These are phyloP conservation scores for Tyrophagus putrescentiae DNA, from an alignment of 1,140 invertebrate species.

Conservation along the genomic window DNA sequence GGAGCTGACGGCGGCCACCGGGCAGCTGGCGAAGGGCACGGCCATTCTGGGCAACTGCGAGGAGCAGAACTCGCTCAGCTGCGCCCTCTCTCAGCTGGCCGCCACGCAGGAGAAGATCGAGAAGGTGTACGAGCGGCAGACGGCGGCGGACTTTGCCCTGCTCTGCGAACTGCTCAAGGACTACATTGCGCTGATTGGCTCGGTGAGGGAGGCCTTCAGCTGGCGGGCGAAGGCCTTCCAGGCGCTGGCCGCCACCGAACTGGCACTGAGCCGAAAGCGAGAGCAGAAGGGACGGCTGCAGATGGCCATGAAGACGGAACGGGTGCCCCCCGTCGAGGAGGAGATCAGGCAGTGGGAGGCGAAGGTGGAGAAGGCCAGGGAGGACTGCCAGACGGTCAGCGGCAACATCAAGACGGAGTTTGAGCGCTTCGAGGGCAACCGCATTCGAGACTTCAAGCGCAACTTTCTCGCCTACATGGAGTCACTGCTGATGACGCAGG, in stretches of 20 bases:
- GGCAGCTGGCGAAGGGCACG: conserved; percentile 65
- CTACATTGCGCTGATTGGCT: conserved; percentile 77
- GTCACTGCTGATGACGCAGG: conserved; percentile 81
- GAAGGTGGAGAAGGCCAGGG: conserved; percentile 86
- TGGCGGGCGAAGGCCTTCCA: conserved; percentile 95
- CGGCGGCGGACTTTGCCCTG: conserved; percentile 84
- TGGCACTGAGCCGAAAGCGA: conserved; percentile 80
- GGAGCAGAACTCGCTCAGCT: conserved; percentile 78
- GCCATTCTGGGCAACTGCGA: conserved; percentile 87
- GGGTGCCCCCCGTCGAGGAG: conserved; percentile 65
- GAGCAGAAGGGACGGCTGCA: conserved; percentile 85
- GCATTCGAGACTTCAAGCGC: conserved; percentile 77
- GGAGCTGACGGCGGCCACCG: conserved; percentile 64
- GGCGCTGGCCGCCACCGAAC: conserved; percentile 90
- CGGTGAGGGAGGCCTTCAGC: conserved; percentile 94
- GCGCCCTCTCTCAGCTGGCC: conserved; percentile 78
- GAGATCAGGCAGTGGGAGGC: conserved; percentile 83
- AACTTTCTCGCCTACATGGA: conserved; percentile 82
- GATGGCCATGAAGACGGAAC: conserved; percentile 67
- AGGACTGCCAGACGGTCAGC: conserved; percentile 92
- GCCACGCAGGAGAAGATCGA: conserved; percentile 84
- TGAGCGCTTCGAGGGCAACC: conserved; percentile 70
- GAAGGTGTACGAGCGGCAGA: conserved; percentile 70
- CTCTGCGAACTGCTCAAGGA: conserved; percentile 87
- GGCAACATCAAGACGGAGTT: conserved; percentile 90